These are phyloP conservation scores for Oreochromis spilurus DNA, from an alignment of 2,113 vertebrate genomes.

Conservation along the genomic window DNA sequence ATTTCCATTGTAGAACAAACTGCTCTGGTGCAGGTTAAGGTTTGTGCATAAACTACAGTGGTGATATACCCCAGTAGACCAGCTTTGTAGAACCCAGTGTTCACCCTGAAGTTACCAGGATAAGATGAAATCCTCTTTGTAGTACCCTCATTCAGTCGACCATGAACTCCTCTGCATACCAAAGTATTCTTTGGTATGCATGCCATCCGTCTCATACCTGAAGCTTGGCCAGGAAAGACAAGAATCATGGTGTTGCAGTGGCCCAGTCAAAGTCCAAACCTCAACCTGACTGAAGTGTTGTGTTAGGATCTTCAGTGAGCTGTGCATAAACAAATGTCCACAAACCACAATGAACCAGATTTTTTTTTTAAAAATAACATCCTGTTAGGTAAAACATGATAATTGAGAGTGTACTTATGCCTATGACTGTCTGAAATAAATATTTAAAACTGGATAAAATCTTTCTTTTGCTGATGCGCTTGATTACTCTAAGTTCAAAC, in stretches of 20 bases:
- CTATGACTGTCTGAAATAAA: not conserved
- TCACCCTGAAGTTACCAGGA: not conserved
- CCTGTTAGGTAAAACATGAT: not conserved
- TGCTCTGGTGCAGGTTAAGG: not conserved
- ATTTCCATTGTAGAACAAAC: not conserved
- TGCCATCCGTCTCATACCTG: rapidly evolving
- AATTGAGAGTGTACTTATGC: not conserved
- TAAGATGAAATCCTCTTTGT: not conserved
- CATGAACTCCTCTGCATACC: not conserved
- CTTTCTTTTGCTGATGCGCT: not conserved
- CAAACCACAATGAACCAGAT: not conserved
- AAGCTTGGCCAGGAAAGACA: not conserved
- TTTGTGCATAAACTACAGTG: not conserved
- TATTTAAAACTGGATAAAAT: not conserved
- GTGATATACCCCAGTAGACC: not conserved
- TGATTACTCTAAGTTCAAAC: not conserved
- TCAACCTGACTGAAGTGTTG: not conserved
- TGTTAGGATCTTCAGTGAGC: not conserved
- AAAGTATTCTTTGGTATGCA: not conserved
- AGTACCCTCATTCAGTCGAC: not conserved
- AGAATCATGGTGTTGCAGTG: not conserved
- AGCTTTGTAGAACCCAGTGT: not conserved
- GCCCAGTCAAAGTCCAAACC: not conserved
- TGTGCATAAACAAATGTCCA: not conserved
- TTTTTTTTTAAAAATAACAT: not conserved